Percentiles rank a stretch among this genome's conserved stretches.
phyloP scores from a whole-genome alignment of 2,113 vertebrate species.

The Mystacornis crossleyi region DNA sequence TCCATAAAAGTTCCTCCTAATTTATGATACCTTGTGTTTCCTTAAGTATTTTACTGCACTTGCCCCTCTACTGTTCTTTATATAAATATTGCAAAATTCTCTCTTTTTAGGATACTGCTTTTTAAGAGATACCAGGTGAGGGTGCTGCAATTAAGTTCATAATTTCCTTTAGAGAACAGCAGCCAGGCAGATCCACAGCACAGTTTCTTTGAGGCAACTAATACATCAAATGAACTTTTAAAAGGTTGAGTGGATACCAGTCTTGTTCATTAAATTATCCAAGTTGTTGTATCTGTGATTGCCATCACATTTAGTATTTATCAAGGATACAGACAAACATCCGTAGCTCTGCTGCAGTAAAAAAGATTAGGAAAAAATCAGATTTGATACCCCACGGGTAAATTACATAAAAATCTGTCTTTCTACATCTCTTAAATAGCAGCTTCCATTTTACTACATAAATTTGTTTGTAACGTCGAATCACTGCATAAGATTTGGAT shows the following conservation, averaged over 20 bases:
- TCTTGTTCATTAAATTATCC: not conserved
- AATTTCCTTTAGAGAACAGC: not conserved
- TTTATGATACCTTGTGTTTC: not conserved
- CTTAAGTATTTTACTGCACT: not conserved
- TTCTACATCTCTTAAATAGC: not conserved
- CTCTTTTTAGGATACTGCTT: not conserved
- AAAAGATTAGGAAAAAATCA: not conserved
- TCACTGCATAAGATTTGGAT: not conserved
- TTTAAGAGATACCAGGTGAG: not conserved
- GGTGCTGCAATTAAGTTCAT: not conserved
- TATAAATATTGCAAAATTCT: not conserved
- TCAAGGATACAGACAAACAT: not conserved
- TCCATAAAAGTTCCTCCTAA: not conserved
- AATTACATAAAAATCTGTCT: not conserved
- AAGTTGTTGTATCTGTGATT: not conserved
- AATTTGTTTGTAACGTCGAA: not conserved
- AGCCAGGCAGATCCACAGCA: not conserved
- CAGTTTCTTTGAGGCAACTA: not conserved
- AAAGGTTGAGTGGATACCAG: not conserved
- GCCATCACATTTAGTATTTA: not conserved
- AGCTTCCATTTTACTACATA: not conserved
- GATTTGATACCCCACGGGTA: not conserved
- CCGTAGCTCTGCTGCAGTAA: not conserved
- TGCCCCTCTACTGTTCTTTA: not conserved
- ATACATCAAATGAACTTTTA: not conserved